phyloP scores from a whole-genome alignment of 2,113 vertebrate species.

The Suncus etruscus region DNA sequence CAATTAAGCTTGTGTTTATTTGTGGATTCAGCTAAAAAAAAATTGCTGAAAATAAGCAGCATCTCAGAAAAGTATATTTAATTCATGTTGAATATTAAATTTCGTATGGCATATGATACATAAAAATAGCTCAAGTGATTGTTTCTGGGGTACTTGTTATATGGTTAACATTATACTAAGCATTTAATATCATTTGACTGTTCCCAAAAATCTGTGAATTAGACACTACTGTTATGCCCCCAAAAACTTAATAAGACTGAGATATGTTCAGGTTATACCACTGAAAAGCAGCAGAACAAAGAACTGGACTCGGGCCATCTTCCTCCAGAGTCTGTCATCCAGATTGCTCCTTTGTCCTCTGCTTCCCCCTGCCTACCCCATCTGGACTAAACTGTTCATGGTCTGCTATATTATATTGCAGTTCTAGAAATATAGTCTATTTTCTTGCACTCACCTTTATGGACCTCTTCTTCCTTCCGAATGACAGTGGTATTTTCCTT shows the following conservation, averaged over 20 bases:
- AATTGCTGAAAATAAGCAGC: neutral
- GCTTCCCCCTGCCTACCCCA: neutral
- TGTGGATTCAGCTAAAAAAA: too few relatives aligned
- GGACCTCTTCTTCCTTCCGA: neutral
- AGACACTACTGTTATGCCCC: neutral
- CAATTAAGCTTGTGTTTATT: neutral
- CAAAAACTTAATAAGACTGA: conserved; percentile 28
- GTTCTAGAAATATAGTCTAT: neutral
- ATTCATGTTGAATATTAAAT: neutral
- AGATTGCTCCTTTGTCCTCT: neutral
- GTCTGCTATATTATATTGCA: neutral
- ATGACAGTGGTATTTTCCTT: neutral
- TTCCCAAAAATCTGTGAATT: neutral
- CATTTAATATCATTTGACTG: neutral
- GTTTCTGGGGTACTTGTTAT: neutral
- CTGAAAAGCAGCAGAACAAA: neutral
- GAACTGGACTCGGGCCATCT: neutral
- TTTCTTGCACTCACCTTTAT: conserved; percentile 14
- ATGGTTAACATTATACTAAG: neutral
- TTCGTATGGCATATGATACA: neutral
- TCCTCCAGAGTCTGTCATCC: neutral
- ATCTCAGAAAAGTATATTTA: conserved; percentile 42
- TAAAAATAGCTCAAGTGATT: conserved; percentile 7
- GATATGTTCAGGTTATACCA: neutral
- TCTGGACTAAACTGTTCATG: neutral